These are phyloP conservation scores for Centropus bengalensis DNA, from an alignment of 2,113 vertebrate species.

Conservation along the genomic window DNA sequence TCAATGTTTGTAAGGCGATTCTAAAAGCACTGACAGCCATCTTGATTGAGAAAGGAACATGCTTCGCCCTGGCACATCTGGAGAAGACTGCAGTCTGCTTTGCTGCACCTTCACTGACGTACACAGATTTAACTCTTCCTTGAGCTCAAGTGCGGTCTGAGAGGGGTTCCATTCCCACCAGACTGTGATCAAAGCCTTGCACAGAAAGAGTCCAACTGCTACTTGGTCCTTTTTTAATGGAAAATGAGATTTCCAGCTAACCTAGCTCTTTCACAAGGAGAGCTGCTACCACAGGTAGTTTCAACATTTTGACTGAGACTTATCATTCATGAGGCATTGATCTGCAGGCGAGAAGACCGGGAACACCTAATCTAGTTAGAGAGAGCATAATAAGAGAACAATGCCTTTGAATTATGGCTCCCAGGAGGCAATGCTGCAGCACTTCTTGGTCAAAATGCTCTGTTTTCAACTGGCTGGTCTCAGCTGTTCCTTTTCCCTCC, in stretches of 20 bases:
- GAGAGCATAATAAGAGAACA: not conserved
- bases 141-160: not conserved
- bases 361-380: not conserved
- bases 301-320: not conserved
- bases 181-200: accelerated
- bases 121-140: not conserved
- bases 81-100: not conserved
- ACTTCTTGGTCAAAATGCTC: not conserved
- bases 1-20: not conserved
- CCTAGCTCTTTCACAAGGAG: not conserved
- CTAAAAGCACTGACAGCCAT: accelerated
- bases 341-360: not conserved
- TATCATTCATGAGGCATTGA: not conserved
- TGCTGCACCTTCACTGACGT: not conserved
- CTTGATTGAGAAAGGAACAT: not conserved
- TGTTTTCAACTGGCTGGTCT: not conserved
- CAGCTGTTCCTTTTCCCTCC: not conserved
- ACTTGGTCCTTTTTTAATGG: not conserved
- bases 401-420: not conserved
- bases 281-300: not conserved
- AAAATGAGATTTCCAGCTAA: not conserved
- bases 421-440: not conserved
- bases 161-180: not conserved
- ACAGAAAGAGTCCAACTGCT: not conserved
- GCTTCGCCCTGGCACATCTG: not conserved